These are phyloP conservation scores for Halesus radiatus DNA, from an alignment of 1,140 invertebrate genomes.

Conservation along the genomic window DNA sequence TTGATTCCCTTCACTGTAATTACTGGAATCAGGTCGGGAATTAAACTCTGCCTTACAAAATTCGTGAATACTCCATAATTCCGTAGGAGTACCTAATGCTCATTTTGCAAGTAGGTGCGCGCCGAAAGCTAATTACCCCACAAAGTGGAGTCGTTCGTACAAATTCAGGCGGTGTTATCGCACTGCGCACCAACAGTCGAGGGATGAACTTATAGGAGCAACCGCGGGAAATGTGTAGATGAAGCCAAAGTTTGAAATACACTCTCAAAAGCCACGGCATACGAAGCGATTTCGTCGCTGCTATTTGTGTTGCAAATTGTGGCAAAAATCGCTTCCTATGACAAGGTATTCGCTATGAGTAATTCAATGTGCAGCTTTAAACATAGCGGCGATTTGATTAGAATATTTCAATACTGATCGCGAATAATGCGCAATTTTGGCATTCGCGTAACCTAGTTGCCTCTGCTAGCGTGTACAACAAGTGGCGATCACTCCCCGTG, in stretches of 20 bases:
- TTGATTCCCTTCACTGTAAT: constrained; percentile 44
- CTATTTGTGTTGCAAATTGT: no score
- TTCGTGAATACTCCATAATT: constrained; percentile 54
- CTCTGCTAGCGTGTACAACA: no score
- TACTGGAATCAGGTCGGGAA: constrained; percentile 45
- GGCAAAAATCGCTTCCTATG: no score
- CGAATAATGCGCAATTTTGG: no score
- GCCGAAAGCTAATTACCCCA: constrained; percentile 55
- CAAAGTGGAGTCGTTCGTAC: constrained; percentile 41
- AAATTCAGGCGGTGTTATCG: constrained; percentile 22
- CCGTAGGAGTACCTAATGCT: constrained; percentile 46
- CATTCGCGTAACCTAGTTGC: no score
- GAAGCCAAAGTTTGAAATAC: not conserved
- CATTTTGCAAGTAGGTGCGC: constrained; percentile 51
- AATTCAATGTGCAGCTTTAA: no score
- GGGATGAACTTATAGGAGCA: constrained; percentile 34
- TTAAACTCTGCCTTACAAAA: constrained; percentile 50
- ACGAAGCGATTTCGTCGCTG: no score
- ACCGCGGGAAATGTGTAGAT: constrained; percentile 14
- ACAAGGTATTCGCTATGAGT: no score
- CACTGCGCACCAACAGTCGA: not conserved
- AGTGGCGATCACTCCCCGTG: no score
- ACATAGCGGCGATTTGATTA: no score
- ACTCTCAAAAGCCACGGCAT: not conserved
- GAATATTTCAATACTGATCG: no score